Base-by-base conservation (phyloP, 2,888 invertebrate genomes). In the Spisula solida region DNA sequence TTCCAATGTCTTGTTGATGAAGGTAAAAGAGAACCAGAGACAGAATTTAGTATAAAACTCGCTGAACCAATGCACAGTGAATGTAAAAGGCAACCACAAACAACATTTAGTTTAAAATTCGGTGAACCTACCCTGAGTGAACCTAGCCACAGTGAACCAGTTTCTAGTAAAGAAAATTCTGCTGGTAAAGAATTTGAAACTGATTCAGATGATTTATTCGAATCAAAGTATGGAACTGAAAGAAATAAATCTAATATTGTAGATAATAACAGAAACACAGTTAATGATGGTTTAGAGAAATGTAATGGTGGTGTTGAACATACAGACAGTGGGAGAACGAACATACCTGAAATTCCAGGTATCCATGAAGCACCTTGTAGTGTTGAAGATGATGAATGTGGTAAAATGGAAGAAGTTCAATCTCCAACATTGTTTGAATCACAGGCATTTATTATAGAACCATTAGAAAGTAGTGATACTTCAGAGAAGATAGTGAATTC, bases 1-100 rank as follows among this genome's bases (percentile, higher is more conserved):
- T 95, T 95, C 86, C 95, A 95, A 84, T 94, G 90, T 88, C 89
- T 95, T 0, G 91, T 94, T 81, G 95, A 95, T 92, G 94, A 95
- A 82, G 93, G 91, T 31, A 94, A 93, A 81, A 92, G 94, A 88
- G 34, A 75, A 75, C 34, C 75, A 34, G 16, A 75, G 75, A 34
- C 14, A 14, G 75, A 75, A 75, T 75, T 75, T 75, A 31, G 34
- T 75, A 16, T 75, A 75, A 34, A 34, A 16, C 29, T 34, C 4
- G 70, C 25, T 70, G 41, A 41, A 41, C 41, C 41, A 41, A 41
- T 41, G 4, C 41, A 41, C 41, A 25, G 31, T 31, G 5, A n/a
- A 14, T 0, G 70, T 70, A 10, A 29, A 31, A 41, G 41, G 8
- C 2, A 41, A 41, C 2, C 8, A 4, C 1, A 12, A 56, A 20